These are phyloP conservation scores for Phylloscopus whistleri DNA, from an alignment of 2,113 vertebrate species.

Conservation along the genomic window DNA sequence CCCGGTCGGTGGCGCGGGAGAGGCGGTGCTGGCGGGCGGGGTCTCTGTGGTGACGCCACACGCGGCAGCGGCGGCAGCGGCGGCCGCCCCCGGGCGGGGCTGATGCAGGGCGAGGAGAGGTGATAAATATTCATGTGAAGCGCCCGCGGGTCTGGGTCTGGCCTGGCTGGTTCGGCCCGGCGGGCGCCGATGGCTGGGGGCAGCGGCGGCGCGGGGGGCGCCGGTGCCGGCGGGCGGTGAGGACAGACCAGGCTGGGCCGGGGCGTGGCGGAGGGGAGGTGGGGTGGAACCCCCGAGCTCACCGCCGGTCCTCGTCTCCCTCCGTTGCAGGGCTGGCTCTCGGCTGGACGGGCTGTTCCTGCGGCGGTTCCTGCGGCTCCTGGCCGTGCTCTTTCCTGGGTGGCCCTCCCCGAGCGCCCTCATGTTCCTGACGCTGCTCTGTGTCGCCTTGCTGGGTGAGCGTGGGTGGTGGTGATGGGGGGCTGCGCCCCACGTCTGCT, in stretches of 20 bases:
- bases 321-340: slow-evolving; percentile 65
- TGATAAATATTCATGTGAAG: neutral
- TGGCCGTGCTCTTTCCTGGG: slow-evolving; percentile 85
- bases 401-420: slow-evolving; percentile 81
- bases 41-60: neutral
- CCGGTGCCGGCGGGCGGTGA: neutral
- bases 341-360: slow-evolving; percentile 84
- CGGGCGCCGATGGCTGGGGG: neutral
- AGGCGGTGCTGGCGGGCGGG: neutral
- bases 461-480: neutral
- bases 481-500: neutral
- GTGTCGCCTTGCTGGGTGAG: slow-evolving; percentile 85
- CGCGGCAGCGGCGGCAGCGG: neutral
- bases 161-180: too few species aligned
- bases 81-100: neutral
- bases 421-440: slow-evolving; percentile 90
- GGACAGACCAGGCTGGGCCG: neutral
- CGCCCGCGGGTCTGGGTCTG: neutral
- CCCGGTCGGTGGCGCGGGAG: too few species aligned
- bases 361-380: slow-evolving; percentile 83
- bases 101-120: neutral
- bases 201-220: neutral
- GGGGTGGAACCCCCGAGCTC: neutral
- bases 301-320: neutral
- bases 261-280: neutral